A percentile compares a stretch with the other conserved stretches of the same genome.
Conservation (phyloP, 2,797 vertebrate genomes). For the Pempheris klunzingeri region DNA sequence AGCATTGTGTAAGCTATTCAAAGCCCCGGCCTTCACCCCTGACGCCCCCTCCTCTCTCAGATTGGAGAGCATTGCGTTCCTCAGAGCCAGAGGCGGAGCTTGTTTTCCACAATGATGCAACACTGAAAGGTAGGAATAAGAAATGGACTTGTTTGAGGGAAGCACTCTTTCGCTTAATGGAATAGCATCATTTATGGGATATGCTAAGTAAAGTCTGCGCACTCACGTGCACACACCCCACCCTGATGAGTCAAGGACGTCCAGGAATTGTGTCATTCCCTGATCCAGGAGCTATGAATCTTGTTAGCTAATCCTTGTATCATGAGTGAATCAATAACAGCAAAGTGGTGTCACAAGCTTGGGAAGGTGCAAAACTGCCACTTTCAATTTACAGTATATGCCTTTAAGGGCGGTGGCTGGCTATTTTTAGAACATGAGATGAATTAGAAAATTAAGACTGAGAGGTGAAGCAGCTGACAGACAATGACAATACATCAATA, state of each 20-base stretch:
- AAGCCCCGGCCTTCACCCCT: conserved; percentile 51
- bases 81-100: conserved; percentile 54
- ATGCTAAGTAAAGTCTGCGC: conserved; percentile 3
- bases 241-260: conserved; percentile 73
- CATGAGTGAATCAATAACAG: conserved; percentile 67
- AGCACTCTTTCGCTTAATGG: conserved; percentile 35
- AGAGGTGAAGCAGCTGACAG: conserved; percentile 41
- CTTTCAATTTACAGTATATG: conserved; percentile 55
- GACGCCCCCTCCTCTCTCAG: conserved; percentile 31
- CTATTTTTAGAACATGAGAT: conserved; percentile 63
- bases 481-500: neutral
- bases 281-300: conserved; percentile 63
- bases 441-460: conserved; percentile 43
- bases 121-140: conserved; percentile 18
- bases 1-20: conserved; percentile 41
- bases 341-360: conserved; percentile 56
- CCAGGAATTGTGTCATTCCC: conserved; percentile 58
- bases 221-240: conserved; percentile 5
- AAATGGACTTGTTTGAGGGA: conserved; percentile 34
- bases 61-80: conserved; percentile 15
- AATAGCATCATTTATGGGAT: conserved; percentile 29
- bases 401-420: conserved; percentile 32
- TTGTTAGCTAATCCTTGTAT: conserved; percentile 53
- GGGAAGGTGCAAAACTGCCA: conserved; percentile 53
- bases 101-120: conserved; percentile 55